Evolutionary conservation across 2,113 vertebrate genomes (phyloP).

Genomic region (Lepisosteus osseus): DNA sequence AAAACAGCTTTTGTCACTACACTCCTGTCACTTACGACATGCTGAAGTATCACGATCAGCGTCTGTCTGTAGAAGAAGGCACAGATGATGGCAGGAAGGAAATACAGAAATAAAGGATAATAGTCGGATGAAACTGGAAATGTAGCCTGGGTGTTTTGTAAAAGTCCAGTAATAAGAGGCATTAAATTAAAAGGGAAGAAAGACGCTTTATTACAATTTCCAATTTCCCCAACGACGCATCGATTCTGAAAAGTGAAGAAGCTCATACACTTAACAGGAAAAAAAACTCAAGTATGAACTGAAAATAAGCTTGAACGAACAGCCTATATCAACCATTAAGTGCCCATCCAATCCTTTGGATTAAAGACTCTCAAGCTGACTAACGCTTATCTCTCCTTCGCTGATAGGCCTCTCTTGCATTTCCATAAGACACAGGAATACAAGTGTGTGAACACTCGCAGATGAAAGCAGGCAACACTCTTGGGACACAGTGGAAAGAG

Average conservation of each 20-base stretch:
- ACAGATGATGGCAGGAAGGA: conserved; percentile 39
- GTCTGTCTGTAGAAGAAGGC: conserved; percentile 11
- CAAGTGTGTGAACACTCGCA: conserved; percentile 94
- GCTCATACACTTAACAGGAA: too few relatives aligned
- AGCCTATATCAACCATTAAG: conserved; percentile 15
- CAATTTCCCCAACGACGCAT: too few relatives aligned
- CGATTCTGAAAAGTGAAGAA: too few relatives aligned
- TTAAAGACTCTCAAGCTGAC: not conserved
- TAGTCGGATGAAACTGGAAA: too few relatives aligned
- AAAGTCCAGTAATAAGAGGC: too few relatives aligned
- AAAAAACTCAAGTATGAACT: conserved; percentile 13
- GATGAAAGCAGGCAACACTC: conserved; percentile 83
- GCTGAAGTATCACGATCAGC: too few relatives aligned
- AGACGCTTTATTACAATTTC: too few relatives aligned
- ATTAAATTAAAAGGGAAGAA: too few relatives aligned
- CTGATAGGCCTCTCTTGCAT: conserved; percentile 52
- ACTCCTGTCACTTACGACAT: too few relatives aligned
- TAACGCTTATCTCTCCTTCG: not conserved
- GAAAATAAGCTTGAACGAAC: conserved; percentile 36
- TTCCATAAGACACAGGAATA: conserved; percentile 83
- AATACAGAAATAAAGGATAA: conserved; percentile 18
- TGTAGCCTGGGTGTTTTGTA: too few relatives aligned
- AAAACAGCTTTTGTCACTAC: too few relatives aligned
- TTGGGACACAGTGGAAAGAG: conserved; percentile 76
- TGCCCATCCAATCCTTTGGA: not conserved